Base-by-base conservation (phyloP, 2,888 invertebrate species). In the Keiferia lycopersicella region DNA sequence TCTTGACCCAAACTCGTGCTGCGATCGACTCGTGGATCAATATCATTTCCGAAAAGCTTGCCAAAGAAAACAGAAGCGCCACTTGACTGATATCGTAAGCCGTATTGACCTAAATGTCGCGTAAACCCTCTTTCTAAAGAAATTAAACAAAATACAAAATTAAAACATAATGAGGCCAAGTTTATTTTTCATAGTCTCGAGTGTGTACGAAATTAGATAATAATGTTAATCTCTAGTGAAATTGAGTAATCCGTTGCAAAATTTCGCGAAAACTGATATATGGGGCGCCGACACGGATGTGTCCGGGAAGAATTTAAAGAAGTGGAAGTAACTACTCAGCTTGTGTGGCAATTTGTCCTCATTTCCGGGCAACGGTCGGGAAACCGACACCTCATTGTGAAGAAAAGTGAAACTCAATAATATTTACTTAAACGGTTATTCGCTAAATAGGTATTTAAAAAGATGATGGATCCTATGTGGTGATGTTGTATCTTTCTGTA, bases 171-270 rank as follows among this genome's bases (percentile, higher is more conserved):
- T 53, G 34, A 51, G 65, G 65, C 57, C 65, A 62, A 62, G 64
- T 62, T 57, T 62, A 65, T 62, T 65, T 62, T 48, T 45, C 61
- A 56, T 61, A 61, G 63, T 51, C 38, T 16, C 41, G 20, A 8
- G 34, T 51, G 22, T 20, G 20, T 8, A 50, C 30, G 38, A 26
- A 63, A 61, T 65, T 77, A 85, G 81, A 78, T 85, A 86, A 83
- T 39, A 73, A 69, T 74, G 73, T 79, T 82, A 82, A 83, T 82
- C 76, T 75, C 69, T 71, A 67, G 53, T 22, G 72, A 73, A 84
- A 83, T 84, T 85, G 79, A 83, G 81, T 86, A 84, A 87, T 82
- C 77, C 69, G 74, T 79, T 73, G 74, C 75, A 72, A 78, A 73
- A 73, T 72, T 74, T 74, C 76, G 70, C 74, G 73, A 74, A 77